Evolutionary conservation across 2,888 invertebrate genomes (phyloP), one percentile per base, ranked within the genome.

Genomic region (Pyrochroa serraticornis): DNA sequence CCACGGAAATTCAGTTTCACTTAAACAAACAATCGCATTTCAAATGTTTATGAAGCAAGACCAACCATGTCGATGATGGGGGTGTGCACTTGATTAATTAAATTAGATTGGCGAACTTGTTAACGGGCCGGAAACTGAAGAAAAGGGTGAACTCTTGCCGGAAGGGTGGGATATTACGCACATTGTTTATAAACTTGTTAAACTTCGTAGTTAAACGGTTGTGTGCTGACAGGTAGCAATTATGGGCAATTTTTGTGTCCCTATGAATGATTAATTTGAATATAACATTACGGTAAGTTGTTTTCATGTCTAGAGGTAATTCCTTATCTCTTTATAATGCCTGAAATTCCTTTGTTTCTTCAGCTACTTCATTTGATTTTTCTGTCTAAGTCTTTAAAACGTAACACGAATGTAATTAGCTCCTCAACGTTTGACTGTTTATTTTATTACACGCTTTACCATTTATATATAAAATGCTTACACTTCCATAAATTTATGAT

Each of bases 181-280:
- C 51, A 54, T 54, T 61, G 61, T 61, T 61, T 64, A 64, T 66
- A 59, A 53, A 66, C 66, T 66, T 63, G 66, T 66, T 66, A 46
- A 61, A 49, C 46, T 36, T 54, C 58, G 43, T 47, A 49, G 50
- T 61, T 63, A 64, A 66, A 63, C 64, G 58, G 49, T 47, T 49
- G 22, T 33, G 49, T 42, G 63, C 53, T 66, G 66, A 66, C 66
- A 66, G 66, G 66, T 64, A 66, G 45, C 56, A 63, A 66, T 66
- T 66, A 66, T 34, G 59, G 46, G 56, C 55, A 64, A 66, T 66
- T 66, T 64, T 64, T 64, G 47, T 60, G 64, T 66, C 66, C 55
- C 50, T 45, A 33, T 47, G 56, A 62, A 56, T 64, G 66, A 66
- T 66, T 64, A 66, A 66, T 66, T 63, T 46, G 55, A 59, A 55